Evolutionary conservation across 2,888 invertebrate genomes (phyloP).

Genomic region (Heliconius charithonia): DNA sequence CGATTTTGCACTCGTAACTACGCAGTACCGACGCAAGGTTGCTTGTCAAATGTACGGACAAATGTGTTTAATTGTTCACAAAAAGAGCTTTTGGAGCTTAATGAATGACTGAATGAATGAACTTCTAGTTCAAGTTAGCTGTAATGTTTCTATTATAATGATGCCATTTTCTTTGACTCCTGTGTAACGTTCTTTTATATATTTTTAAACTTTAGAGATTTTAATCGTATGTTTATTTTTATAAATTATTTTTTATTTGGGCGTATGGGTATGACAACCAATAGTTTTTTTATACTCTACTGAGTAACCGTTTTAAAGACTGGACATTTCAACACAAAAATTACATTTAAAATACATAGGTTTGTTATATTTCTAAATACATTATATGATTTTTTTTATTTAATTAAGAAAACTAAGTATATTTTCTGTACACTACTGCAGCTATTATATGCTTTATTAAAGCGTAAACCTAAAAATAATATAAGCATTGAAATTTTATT

Average conservation of each 20-base stretch:
- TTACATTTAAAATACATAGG: too few species aligned
- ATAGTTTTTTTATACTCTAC: too few species aligned
- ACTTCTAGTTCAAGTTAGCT: neutral
- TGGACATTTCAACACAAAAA: too few species aligned
- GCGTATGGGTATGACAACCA: too few species aligned
- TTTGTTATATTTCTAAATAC: neutral
- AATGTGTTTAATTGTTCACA: neutral
- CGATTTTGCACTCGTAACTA: slow-evolving; percentile 34
- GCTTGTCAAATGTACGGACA: neutral
- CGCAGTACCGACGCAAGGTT: slow-evolving; percentile 32
- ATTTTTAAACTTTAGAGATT: too few species aligned
- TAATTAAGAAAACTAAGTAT: neutral
- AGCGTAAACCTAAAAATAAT: neutral
- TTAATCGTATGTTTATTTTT: too few species aligned
- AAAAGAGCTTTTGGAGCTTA: neutral
- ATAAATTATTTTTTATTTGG: too few species aligned
- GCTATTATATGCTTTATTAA: neutral
- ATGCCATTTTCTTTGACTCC: too few species aligned
- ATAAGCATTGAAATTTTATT: neutral
- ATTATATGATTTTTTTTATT: neutral
- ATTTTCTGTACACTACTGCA: too few species aligned
- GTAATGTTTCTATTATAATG: neutral
- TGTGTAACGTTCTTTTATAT: too few species aligned
- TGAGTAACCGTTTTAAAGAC: too few species aligned
- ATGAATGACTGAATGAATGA: neutral